These are phyloP conservation scores for Chascanopsetta lugubris DNA, from an alignment of 2,113 vertebrate genomes.

Conservation along the genomic window DNA sequence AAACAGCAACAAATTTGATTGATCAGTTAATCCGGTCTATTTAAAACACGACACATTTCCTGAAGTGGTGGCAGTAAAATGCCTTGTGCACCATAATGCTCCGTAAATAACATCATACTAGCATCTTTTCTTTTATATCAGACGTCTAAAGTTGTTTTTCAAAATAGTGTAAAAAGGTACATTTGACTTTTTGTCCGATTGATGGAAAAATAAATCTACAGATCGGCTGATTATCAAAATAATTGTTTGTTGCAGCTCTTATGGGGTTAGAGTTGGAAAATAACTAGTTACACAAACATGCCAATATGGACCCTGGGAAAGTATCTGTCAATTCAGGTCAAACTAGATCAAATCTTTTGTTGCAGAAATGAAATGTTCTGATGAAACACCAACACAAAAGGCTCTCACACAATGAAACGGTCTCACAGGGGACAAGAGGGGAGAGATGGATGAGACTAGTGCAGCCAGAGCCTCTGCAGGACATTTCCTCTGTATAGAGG, in stretches of 20 bases:
- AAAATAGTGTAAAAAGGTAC: no score
- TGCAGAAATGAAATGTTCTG: background rate
- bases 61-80: no score
- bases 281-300: background rate
- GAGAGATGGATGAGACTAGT: slow-evolving; percentile 33
- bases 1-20: no score
- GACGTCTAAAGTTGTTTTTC: no score
- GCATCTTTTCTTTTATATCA: no score
- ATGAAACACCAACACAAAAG: slow-evolving; percentile 16
- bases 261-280: background rate
- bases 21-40: no score
- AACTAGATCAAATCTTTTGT: background rate
- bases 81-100: no score
- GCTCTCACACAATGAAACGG: slow-evolving; percentile 39
- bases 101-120: no score
- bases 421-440: slow-evolving; percentile 29
- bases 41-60: no score
- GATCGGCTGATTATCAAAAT: background rate
- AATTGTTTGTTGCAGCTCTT: no score
- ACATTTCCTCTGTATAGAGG: slow-evolving; percentile 37
- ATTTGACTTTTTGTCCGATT: background rate
- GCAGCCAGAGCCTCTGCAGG: slow-evolving; percentile 42
- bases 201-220: background rate
- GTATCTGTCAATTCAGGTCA: background rate
- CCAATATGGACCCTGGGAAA: background rate